phyloP scores from a whole-genome alignment of 2,797 vertebrate species.

The Poeciliopsis infans region DNA sequence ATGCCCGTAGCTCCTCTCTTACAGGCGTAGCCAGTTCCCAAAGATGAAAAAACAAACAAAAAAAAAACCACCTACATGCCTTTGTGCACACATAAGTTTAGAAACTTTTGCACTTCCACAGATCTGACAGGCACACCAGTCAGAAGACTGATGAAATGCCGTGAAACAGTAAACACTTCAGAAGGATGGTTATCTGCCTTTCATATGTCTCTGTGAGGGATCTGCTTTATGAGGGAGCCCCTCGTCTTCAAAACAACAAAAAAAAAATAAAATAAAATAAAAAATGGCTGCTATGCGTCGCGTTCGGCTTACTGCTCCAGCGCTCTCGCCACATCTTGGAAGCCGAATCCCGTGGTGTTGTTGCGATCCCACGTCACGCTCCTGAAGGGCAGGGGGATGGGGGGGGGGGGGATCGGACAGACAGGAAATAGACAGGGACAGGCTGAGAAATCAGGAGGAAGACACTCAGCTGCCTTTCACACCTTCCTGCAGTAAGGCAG shows the following conservation, averaged over 20 bases:
- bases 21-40: constrained; percentile 35
- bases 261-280: not conserved
- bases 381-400: constrained; percentile 76
- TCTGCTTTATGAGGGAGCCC: constrained; percentile 11
- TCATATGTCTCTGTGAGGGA: constrained; percentile 36
- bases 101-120: constrained; percentile 30
- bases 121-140: constrained; percentile 47
- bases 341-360: constrained; percentile 87
- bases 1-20: constrained; percentile 27
- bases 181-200: constrained; percentile 49
- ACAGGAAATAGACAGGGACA: constrained; percentile 42
- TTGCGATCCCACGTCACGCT: constrained; percentile 93
- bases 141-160: constrained; percentile 73
- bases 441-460: constrained; percentile 35
- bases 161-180: constrained; percentile 64
- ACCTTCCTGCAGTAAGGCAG: not conserved
- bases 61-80: constrained; percentile 26
- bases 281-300: constrained; percentile 22
- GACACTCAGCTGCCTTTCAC: constrained; percentile 38
- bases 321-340: constrained; percentile 89
- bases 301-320: constrained; percentile 87
- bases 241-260: not conserved
- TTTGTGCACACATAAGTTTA: constrained; percentile 10
- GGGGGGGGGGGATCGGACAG: constrained; percentile 34
- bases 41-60: constrained; percentile 7